Evolutionary conservation across 2,797 vertebrate genomes (phyloP).

Genomic region (Delichon dasypus): DNA sequence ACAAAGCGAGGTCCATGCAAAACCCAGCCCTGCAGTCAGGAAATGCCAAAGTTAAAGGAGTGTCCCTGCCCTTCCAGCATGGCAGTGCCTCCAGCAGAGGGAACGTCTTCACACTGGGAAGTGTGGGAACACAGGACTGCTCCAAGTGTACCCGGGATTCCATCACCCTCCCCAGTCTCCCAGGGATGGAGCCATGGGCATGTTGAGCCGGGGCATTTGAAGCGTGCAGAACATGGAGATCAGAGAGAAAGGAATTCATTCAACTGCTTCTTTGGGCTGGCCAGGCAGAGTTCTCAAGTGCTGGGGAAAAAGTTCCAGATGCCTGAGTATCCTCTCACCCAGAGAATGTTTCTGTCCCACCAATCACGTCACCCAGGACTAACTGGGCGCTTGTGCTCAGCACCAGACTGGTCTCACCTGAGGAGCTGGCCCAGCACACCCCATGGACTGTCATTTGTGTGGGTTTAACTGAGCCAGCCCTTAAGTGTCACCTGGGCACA

Average conservation of each 20-base stretch:
- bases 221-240: background rate
- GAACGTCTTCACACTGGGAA: background rate
- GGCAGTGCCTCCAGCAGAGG: accelerated
- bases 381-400: background rate
- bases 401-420: background rate
- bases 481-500: background rate
- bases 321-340: background rate
- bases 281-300: background rate
- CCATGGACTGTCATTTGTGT: too few species aligned
- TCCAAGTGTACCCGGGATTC: too few species aligned
- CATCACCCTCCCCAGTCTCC: background rate
- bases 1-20: slow-evolving; percentile 40
- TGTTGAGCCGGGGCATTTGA: accelerated
- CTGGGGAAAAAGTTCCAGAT: background rate
- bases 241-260: background rate
- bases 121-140: background rate
- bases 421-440: background rate
- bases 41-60: slow-evolving; percentile 66
- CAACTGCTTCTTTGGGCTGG: background rate
- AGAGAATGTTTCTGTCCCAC: background rate
- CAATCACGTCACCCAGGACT: background rate
- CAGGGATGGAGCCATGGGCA: background rate
- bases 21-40: background rate
- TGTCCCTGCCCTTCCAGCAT: background rate
- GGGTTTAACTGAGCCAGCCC: background rate